Evolutionary conservation across 2,113 vertebrate species (phyloP), one percentile per base, ranked within the genome.

Genomic region (Casuarius casuarius): DNA sequence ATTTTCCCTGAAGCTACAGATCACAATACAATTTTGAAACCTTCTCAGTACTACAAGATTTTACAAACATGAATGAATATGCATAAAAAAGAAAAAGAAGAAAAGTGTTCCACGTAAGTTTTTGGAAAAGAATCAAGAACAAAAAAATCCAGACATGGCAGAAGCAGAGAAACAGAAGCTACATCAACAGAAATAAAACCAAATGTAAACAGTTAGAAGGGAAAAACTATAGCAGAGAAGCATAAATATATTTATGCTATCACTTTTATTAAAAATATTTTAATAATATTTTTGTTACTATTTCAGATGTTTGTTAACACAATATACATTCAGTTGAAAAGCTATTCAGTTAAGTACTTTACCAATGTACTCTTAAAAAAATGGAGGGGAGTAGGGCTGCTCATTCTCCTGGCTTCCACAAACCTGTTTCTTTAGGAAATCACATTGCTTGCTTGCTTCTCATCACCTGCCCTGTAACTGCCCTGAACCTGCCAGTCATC

Each of bases 81-180:
- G 2, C 46, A 35, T 2, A 18, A 12, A 21, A 9, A 14, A 56
- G 5, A 14, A 10, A 2, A n/a, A 6, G 13, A 3, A 40, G 4
- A 21, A 12, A 54, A 48, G 19, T 15, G 7, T 26, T 73, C 16
- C 29, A 11, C 8, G 0, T 31, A 51, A 51, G 14, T 12, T 65
- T 80, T 52, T 84, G 38, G 35, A 79, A 58, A 33, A 51, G 12
- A 63, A 70, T 38, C 40, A 46, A 52, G 74, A 59, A 7, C 20
- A 28, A 31, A 54, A 46, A 66, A 76, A 48, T 63, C 5, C 12
- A 65, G 44, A 38, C 5, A 49, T 12, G n/a, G 29, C 23, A 42
- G 46, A 90, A 87, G 38, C 38, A 77, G 9, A 82, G 19, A 46
- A 75, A 70, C 0, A 70, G n/a, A 68, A 68, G 56, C 44, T 35